Base-by-base conservation (phyloP, 2,797 vertebrate species). In the Rhodeus uyekii region DNA sequence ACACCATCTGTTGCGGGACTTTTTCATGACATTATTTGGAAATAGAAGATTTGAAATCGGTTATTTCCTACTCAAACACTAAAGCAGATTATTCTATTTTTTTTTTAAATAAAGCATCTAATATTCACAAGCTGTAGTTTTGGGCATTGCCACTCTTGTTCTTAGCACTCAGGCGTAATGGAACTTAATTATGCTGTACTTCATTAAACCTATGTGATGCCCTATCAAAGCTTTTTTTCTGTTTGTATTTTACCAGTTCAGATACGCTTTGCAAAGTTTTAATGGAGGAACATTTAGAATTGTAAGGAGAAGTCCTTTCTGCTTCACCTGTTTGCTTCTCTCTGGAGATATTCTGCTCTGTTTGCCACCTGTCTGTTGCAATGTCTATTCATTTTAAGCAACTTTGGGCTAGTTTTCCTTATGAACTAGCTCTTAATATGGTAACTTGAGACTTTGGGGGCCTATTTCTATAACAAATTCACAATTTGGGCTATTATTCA, bases 241-340 rank as follows among this genome's bases (percentile, higher is more conserved):
- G 16, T 76, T 22, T 67, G 36, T 24, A 16, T 42, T 32, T 6
- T 61, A 34, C 24, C 19, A 46, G 58, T 76, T 76, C 39, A 48
- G 19, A 77, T 64, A 32, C 78, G 68, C 46, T 83, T 61, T 72
- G 14, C 34, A 53, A 38, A n/a, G 8, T 36, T 14, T 32, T 36
- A 60, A 61, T 58, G 29, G 38, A 44, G 65, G 29, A 72, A 24
- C 78, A 69, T 72, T 18, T 19, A 2, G 27, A 27, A 36, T 50
- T 78, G 10, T 50, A n/a, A 39, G 34, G 9, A 65, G 44, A 72
- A 55, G 12, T 72, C 50, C 4, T 64, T 80, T 78, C 27, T 64
- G n/a, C n/a, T n/a, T 16, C 69, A 58, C 48, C 80, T 79, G 36
- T 77, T 77, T 63, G 76, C 22, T 46, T 55, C 61, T 75, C 12